Evolutionary conservation across 2,888 invertebrate genomes (phyloP).

Genomic region (Lamellibrachia satsuma): DNA sequence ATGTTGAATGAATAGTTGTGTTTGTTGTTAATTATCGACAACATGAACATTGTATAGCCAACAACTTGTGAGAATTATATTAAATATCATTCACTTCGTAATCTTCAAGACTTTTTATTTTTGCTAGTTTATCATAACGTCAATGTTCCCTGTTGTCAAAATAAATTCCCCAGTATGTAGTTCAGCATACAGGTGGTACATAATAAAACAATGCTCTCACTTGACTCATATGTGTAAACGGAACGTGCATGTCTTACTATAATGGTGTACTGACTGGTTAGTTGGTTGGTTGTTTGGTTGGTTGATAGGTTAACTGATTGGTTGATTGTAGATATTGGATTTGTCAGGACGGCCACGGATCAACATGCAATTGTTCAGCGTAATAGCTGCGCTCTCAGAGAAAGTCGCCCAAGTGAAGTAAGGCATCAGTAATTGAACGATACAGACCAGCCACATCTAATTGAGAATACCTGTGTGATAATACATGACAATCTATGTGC

Average conservation of each 20-base stretch:
- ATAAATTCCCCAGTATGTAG: too few species aligned
- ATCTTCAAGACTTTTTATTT: too few species aligned
- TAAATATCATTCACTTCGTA: too few species aligned
- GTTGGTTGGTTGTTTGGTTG: not conserved
- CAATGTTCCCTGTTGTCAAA: too few species aligned
- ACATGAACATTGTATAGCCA: too few species aligned
- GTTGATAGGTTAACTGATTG: not conserved
- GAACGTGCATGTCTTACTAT: not conserved
- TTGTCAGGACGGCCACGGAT: constrained; percentile 60
- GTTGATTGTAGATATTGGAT: constrained; percentile 56
- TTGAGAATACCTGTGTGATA: not conserved
- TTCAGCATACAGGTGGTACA: too few species aligned
- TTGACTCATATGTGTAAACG: not conserved
- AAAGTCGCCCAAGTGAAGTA: constrained; percentile 64
- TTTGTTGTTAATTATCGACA: too few species aligned
- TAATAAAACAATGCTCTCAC: too few species aligned
- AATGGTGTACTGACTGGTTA: not conserved
- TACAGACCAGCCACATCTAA: not conserved
- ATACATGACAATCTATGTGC: too few species aligned
- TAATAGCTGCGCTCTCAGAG: constrained; percentile 63
- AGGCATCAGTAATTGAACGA: constrained; percentile 38
- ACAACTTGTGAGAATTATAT: too few species aligned
- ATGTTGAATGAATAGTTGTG: too few species aligned
- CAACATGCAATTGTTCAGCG: constrained; percentile 59
- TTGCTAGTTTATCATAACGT: too few species aligned